These are phyloP conservation scores for Hetaerina titia DNA, from an alignment of 2,888 invertebrate species.

Conservation along the genomic window DNA sequence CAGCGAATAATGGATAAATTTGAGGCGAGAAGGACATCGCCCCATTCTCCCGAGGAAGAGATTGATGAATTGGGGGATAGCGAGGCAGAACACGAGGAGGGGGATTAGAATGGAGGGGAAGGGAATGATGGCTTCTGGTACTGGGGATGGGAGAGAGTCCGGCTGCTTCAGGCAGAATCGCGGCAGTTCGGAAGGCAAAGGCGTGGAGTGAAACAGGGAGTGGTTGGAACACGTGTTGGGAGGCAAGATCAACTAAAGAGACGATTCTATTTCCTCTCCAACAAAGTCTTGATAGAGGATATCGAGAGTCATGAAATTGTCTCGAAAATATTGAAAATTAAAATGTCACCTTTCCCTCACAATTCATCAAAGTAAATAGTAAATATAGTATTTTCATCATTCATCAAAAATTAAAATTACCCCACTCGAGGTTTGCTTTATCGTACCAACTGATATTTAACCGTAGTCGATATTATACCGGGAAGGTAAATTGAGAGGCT, in stretches of 20 bases:
- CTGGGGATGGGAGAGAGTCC: background rate
- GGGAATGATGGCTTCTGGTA: background rate
- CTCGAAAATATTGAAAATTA: too few relatives aligned
- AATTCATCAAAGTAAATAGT: too few relatives aligned
- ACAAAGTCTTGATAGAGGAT: too few relatives aligned
- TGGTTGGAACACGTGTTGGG: background rate
- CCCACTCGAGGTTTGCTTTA: too few relatives aligned
- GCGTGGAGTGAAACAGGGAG: background rate
- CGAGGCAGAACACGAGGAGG: background rate
- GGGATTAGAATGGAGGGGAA: slow-evolving; percentile 7
- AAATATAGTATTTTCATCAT: too few relatives aligned
- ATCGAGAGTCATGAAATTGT: too few relatives aligned
- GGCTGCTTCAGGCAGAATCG: background rate
- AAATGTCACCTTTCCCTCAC: too few relatives aligned
- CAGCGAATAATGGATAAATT: slow-evolving; percentile 13
- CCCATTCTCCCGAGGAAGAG: background rate
- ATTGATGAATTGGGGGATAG: background rate
- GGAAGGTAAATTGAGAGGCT: too few relatives aligned
- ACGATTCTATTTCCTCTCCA: background rate
- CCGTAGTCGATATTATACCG: too few relatives aligned
- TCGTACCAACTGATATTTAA: too few relatives aligned
- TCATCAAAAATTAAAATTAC: too few relatives aligned
- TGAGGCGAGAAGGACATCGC: background rate
- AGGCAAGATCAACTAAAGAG: background rate
- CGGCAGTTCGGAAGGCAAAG: background rate